Evolutionary conservation across 2,888 invertebrate genomes (phyloP).

Genomic region (Diaprepes abbreviatus): DNA sequence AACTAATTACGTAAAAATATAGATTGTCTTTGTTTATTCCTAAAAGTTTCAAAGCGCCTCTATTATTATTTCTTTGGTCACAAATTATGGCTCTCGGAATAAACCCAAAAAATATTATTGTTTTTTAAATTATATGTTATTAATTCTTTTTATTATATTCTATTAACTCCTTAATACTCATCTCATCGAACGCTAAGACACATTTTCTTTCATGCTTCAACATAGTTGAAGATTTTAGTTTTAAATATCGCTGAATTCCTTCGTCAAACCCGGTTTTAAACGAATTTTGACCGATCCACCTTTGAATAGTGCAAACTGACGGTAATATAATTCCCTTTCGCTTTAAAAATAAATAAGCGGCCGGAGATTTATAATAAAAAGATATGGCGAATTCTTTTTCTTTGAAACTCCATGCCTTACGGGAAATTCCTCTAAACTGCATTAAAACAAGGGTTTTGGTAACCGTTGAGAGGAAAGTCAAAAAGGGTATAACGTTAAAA

Average conservation of each 20-base stretch:
- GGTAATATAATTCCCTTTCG: constrained; percentile 8
- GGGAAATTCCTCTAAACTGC: constrained; percentile 3
- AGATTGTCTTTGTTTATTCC: not conserved
- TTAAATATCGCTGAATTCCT: not conserved
- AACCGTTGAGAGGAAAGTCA: not conserved
- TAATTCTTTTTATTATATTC: constrained; percentile 14
- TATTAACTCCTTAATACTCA: constrained; percentile 4
- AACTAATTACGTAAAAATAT: not conserved
- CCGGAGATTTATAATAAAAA: constrained; percentile 22
- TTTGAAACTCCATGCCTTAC: not conserved
- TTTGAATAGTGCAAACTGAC: not conserved
- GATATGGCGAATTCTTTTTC: constrained; percentile 19
- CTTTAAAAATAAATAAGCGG: constrained; percentile 9
- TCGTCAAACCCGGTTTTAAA: constrained; percentile 18
- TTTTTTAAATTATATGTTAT: not conserved
- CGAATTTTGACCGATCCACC: not conserved
- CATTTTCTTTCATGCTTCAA: constrained; percentile 1
- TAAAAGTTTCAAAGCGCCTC: not conserved
- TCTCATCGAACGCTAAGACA: constrained; percentile 17
- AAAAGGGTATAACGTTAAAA: not conserved
- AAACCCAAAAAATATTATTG: not conserved
- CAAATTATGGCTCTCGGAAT: not conserved
- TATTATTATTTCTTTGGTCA: constrained; percentile 9
- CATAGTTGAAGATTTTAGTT: constrained; percentile 3
- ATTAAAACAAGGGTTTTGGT: constrained; percentile 13